These are phyloP conservation scores for Nycteola revayana DNA, from an alignment of 2,888 invertebrate species.

Conservation along the genomic window DNA sequence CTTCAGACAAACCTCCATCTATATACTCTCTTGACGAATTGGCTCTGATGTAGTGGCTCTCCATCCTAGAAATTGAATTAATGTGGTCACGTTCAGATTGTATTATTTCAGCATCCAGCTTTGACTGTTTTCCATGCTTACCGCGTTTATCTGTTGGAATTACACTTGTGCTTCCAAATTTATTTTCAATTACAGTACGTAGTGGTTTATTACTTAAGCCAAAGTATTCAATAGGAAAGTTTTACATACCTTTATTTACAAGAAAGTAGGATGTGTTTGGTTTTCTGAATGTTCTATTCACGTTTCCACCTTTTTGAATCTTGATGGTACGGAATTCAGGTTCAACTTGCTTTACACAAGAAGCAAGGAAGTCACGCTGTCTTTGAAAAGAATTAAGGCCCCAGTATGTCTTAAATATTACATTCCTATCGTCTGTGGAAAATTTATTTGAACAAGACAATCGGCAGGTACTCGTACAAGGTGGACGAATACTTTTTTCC, in stretches of 20 bases:
- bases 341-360: constrained; percentile 9
- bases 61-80: constrained; percentile 14
- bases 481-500: constrained; percentile 15
- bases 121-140: constrained; percentile 7
- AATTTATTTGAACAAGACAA: constrained; percentile 11
- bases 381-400: constrained; percentile 9
- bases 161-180: constrained; percentile 3
- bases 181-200: constrained; percentile 10
- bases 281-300: constrained; percentile 6
- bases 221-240: constrained; percentile 17
- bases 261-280: constrained; percentile 12
- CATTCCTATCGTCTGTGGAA: constrained; percentile 9
- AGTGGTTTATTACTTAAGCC: constrained; percentile 10
- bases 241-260: constrained; percentile 11
- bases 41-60: constrained; percentile 19
- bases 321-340: constrained; percentile 9
- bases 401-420: constrained; percentile 12
- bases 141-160: constrained; percentile 11
- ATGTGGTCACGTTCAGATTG: constrained; percentile 14
- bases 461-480: constrained; percentile 12
- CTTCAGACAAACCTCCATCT: constrained; percentile 14
- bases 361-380: constrained; percentile 11
- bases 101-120: constrained; percentile 5
- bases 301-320: constrained; percentile 8
- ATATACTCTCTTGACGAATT: constrained; percentile 13